These are phyloP conservation scores for Julus scanicus DNA, from an alignment of 2,888 invertebrate genomes.

Conservation along the genomic window DNA sequence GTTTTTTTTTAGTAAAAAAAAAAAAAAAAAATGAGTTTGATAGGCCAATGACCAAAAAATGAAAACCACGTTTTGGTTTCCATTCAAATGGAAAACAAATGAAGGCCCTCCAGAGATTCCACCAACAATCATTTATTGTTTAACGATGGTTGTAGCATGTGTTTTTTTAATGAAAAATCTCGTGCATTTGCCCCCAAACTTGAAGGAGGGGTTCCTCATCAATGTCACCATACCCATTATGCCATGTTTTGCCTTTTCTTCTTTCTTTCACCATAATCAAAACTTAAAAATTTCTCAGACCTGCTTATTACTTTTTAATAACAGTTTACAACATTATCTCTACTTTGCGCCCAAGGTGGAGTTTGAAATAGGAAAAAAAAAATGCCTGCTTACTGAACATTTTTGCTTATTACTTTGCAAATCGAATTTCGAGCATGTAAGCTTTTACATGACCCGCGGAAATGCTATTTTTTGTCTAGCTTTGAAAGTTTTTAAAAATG, in stretches of 20 bases:
- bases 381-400: not conserved
- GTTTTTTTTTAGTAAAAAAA: not conserved
- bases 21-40: not conserved
- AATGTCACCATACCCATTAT: slow-evolving; percentile 29
- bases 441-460: not conserved
- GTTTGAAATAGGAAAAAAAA: not conserved
- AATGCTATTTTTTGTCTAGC: not conserved
- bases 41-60: slow-evolving; percentile 31
- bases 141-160: not conserved
- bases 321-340: slow-evolving; percentile 8
- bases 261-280: not conserved
- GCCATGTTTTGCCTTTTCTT: slow-evolving; percentile 23
- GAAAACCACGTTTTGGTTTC: slow-evolving; percentile 14
- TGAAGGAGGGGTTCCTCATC: slow-evolving; percentile 8
- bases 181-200: slow-evolving; percentile 22
- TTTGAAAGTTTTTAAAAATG: too few species aligned
- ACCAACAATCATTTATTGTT: slow-evolving; percentile 30
- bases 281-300: not conserved
- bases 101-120: slow-evolving; percentile 9
- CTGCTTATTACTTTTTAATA: slow-evolving; percentile 34
- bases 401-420: not conserved
- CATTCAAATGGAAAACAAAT: slow-evolving; percentile 30
- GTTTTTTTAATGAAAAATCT: not conserved
- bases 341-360: slow-evolving; percentile 21
- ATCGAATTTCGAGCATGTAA: not conserved